Evolutionary conservation across 1,140 invertebrate species (phyloP).

Genomic region (Wiebesia pumilae): DNA sequence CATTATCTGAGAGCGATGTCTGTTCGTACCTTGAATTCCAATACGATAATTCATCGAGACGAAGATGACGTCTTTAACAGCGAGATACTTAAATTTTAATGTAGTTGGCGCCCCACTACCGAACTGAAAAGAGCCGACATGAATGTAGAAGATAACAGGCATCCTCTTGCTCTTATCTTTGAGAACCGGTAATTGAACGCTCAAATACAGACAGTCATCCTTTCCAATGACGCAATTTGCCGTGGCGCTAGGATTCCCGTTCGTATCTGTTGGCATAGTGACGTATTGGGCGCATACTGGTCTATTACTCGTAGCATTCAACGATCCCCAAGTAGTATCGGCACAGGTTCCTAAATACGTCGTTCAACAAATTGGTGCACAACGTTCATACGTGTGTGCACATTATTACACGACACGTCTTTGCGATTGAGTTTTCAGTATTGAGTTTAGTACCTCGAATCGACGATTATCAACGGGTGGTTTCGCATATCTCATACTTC

Average conservation of each 20-base stretch:
- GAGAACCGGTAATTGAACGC: slow-evolving; percentile 80
- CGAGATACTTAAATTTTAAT: slow-evolving; percentile 70
- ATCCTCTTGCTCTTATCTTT: slow-evolving; percentile 70
- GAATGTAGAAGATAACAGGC: slow-evolving; percentile 82
- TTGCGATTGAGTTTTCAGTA: background rate
- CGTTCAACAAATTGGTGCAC: background rate
- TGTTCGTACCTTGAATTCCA: slow-evolving; percentile 74
- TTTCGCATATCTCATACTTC: slow-evolving; percentile 3
- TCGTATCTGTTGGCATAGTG: background rate
- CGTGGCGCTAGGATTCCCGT: background rate
- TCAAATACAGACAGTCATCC: slow-evolving; percentile 86
- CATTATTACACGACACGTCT: background rate
- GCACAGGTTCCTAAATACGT: slow-evolving; percentile 17
- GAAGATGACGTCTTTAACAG: slow-evolving; percentile 76
- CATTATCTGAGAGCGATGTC: background rate
- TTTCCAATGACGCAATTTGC: slow-evolving; percentile 61
- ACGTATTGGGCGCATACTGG: slow-evolving; percentile 18
- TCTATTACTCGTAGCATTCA: background rate
- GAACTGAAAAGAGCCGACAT: slow-evolving; percentile 78
- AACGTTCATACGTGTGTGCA: too few relatives aligned
- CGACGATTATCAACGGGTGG: slow-evolving; percentile 5
- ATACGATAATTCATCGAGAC: slow-evolving; percentile 80
- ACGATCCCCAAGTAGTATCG: background rate
- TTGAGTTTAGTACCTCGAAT: slow-evolving; percentile 40
- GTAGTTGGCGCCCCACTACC: slow-evolving; percentile 69